Base-by-base conservation (phyloP, 1,140 invertebrate genomes). In the Papilio polyxenes region DNA sequence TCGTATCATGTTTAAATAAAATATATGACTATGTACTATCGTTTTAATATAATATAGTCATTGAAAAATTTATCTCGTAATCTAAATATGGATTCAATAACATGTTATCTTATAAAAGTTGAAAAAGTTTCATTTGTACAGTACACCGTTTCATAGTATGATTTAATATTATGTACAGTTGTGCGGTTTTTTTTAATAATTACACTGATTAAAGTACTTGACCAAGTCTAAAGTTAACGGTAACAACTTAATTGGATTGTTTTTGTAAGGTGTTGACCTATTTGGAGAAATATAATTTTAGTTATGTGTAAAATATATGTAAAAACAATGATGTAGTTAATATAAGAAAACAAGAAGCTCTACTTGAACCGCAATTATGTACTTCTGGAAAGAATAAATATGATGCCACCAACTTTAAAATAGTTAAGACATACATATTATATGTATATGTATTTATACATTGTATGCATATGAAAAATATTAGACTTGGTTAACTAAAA, bases 81-180 rank as follows among this genome's bases (percentile, higher is more conserved):
- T 65, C 62, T 31, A 65, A 23, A 65, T 31, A 65, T 23, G 62
- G 62, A 11, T 31, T 59, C n/a, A 59, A 59, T 59, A 59, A 59
- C 56, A 59, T 59, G 7, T 59, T 59, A 59, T 59, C 56, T 15
- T 59, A n/a, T 59, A 59, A 65, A 65, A 17, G 59, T 31, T 37
- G 8, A 65, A 65, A 65, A 13, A 15, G 62, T 65, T 65, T 65
- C 7, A 10, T 23, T 31, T 65, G 23, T 65, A 65, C 23, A 11
- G 62, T 65, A 65, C 20, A 37, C 20, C 20, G 10, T 62, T 20
- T 62, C 9, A 23, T 23, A 9, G n/a, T 23, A 23, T 9, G n/a
- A 62, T 62, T 62, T 62, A 62, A 62, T 59, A 20, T 65, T 13
- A 65, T 15, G 10, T 23, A 65, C 62, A 65, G 62, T 65, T 65